Evolutionary conservation across 1,140 invertebrate species (phyloP).

Genomic region (Drosophila miranda): DNA sequence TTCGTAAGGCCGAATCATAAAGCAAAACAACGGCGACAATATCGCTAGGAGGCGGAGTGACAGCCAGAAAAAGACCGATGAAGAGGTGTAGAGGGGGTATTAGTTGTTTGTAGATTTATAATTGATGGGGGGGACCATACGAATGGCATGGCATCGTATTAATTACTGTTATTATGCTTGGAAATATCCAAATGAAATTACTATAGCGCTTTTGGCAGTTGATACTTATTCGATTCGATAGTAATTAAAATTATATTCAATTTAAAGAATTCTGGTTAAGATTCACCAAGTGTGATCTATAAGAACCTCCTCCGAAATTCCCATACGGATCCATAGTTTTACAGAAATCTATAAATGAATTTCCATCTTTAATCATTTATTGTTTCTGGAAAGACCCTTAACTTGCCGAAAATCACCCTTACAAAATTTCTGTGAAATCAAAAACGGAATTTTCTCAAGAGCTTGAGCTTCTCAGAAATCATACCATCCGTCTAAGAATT

Average conservation of each 20-base stretch:
- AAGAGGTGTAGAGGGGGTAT: constrained; percentile 2
- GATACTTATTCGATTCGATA: constrained; percentile 4
- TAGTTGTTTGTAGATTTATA: constrained; percentile 43
- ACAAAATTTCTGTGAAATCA: too few species aligned
- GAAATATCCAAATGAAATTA: constrained; percentile 30
- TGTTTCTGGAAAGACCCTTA: too few species aligned
- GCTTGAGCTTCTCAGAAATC: too few species aligned
- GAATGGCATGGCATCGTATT: constrained; percentile 39
- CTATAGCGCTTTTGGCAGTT: constrained; percentile 36
- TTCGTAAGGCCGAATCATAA: constrained; percentile 19
- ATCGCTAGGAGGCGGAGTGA: constrained; percentile 23
- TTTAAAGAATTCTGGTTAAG: constrained; percentile 11
- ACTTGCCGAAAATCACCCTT: too few species aligned
- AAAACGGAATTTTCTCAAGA: too few species aligned
- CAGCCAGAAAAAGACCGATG: constrained; percentile 13
- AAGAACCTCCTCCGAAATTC: too few species aligned
- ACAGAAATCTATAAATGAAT: too few species aligned
- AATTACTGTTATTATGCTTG: constrained; percentile 48
- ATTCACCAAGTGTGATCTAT: too few species aligned
- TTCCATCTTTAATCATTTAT: too few species aligned
- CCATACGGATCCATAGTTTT: too few species aligned
- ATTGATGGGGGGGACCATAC: constrained; percentile 32
- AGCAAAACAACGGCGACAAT: constrained; percentile 30
- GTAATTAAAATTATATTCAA: constrained; percentile 41
- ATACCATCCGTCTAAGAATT: too few species aligned